A percentile compares a stretch with the other conserved stretches of the same genome.
Evolutionary conservation across 2,888 invertebrate species (phyloP).

Genomic region (Trypoxylon attenuatum): DNA sequence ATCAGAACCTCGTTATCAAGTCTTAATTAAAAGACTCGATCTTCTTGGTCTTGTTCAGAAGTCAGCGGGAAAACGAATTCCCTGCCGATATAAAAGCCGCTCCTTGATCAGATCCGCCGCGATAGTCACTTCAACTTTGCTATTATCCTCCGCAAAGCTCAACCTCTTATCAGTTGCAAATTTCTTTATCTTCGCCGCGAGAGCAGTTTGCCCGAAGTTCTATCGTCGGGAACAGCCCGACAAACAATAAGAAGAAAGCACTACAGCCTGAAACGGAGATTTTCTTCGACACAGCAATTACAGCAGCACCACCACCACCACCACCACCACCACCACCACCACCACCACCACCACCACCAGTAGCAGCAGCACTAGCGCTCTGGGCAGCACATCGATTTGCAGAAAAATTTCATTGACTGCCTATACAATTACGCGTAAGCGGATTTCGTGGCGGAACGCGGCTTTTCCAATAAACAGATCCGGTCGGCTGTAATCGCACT

Average conservation of each 20-base stretch:
- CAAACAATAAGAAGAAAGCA: no score
- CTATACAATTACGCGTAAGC: background rate
- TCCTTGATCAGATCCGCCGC: slow-evolving; percentile 32
- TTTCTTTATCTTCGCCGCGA: background rate
- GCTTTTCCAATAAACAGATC: slow-evolving; percentile 28
- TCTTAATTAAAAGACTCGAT: slow-evolving; percentile 41
- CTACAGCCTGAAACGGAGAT: no score
- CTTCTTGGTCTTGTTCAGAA: slow-evolving; percentile 26
- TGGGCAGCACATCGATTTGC: background rate
- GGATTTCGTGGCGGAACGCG: background rate
- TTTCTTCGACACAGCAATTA: no score
- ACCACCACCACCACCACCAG: no score
- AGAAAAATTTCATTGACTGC: background rate
- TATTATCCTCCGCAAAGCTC: slow-evolving; percentile 31
- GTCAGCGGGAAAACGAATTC: slow-evolving; percentile 34
- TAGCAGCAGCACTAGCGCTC: background rate
- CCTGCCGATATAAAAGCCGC: slow-evolving; percentile 23
- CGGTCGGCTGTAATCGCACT: slow-evolving; percentile 35
- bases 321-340: no score
- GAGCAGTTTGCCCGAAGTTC: no score
- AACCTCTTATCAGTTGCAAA: background rate
- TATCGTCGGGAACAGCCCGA: no score
- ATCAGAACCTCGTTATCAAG: slow-evolving; percentile 29
- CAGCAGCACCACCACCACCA: no score
- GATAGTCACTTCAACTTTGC: slow-evolving; percentile 25